Evolutionary conservation across 53 echinoderm and acorn worm genomes (phyloP).

Genomic region (Patiria pectinifera): DNA sequence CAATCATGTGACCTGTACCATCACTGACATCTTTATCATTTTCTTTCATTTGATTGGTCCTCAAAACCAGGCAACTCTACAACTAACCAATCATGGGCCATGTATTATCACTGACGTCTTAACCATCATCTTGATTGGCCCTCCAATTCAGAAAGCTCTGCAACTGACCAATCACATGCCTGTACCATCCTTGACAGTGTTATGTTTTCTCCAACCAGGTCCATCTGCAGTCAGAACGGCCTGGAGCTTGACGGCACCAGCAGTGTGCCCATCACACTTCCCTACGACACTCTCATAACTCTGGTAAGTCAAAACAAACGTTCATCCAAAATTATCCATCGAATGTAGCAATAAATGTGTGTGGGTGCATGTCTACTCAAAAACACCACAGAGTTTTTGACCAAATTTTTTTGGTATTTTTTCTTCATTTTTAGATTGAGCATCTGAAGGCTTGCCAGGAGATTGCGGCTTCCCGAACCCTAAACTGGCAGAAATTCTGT

Average conservation of each 20-base stretch:
- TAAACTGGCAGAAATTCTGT: constrained; percentile 94
- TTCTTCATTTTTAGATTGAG: constrained; percentile 69
- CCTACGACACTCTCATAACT: constrained; percentile 95
- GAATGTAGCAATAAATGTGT: background rate
- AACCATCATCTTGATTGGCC: background rate
- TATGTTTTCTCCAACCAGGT: constrained; percentile 36
- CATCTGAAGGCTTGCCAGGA: constrained; percentile 90
- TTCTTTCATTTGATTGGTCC: background rate
- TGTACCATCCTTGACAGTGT: background rate
- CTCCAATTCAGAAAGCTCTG: background rate
- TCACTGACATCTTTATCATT: no score
- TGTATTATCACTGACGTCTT: no score
- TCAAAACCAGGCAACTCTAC: background rate
- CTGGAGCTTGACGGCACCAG: constrained; percentile 77
- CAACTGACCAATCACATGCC: background rate
- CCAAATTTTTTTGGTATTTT: background rate
- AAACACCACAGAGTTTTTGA: background rate
- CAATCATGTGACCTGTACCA: no score
- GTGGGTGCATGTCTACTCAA: background rate
- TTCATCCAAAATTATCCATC: no score
- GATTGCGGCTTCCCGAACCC: constrained; percentile 82
- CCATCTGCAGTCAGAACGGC: constrained; percentile 89
- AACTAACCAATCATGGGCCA: background rate
- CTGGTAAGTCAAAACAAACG: constrained; percentile 69
- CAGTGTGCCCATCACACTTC: constrained; percentile 82